Conservation (phyloP, 2,113 vertebrate genomes). For the Triplophysa rosa region DNA sequence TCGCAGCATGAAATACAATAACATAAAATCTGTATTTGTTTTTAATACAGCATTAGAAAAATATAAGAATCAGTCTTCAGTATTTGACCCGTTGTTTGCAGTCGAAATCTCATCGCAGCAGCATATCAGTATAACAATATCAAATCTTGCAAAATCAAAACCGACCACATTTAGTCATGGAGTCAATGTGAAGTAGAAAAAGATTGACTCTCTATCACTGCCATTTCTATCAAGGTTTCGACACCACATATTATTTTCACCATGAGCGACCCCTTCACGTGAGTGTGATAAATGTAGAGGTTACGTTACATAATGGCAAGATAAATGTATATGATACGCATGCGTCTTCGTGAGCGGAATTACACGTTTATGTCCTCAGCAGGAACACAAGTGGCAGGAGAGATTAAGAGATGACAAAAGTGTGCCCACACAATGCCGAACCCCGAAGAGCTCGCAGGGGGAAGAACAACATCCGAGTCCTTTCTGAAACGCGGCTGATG, state of each 20-base stretch:
- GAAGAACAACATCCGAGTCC: slow-evolving; percentile 11
- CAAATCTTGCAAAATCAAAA: no score
- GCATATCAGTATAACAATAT: no score
- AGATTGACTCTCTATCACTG: neutral
- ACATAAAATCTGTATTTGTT: no score
- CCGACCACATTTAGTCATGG: neutral
- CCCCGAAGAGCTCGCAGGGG: slow-evolving; percentile 3
- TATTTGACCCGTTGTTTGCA: no score
- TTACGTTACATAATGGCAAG: slow-evolving; percentile 3
- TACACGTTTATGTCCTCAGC: slow-evolving; percentile 42
- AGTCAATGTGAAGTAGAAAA: neutral
- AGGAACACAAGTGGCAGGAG: slow-evolving; percentile 35
- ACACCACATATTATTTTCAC: slow-evolving; percentile 14
- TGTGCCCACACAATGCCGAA: slow-evolving; percentile 28
- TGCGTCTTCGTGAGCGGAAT: slow-evolving; percentile 39
- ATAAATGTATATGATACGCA: slow-evolving; percentile 27
- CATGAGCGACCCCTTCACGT: neutral
- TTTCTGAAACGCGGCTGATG: neutral
- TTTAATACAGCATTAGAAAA: no score
- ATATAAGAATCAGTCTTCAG: no score
- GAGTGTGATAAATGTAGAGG: slow-evolving; percentile 3
- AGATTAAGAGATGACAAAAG: slow-evolving; percentile 31
- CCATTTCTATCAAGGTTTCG: slow-evolving; percentile 5
- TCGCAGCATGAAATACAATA: no score
- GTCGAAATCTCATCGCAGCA: no score